Base-by-base conservation (phyloP, 2,888 invertebrate species). In the Cryptocheilus praepositus region DNA sequence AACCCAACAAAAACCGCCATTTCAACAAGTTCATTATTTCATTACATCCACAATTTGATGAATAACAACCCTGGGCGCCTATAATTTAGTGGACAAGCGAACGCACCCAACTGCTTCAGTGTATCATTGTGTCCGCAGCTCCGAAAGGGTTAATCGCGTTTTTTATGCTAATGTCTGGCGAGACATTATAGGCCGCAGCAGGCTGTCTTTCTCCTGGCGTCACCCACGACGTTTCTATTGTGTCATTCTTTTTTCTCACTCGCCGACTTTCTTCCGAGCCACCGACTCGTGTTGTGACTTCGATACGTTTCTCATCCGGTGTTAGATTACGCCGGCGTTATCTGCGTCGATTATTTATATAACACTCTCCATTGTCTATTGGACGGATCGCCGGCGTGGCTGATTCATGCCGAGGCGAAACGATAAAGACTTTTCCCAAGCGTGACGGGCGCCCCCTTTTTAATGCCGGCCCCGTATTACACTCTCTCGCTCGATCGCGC, bases 281-380 rank as follows among this genome's bases (percentile, higher is more conserved):
- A 18, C 21, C 44, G 52, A 21, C 44, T 58, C 51, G 54, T 86
- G 84, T 86, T 86, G 84, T 84, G 86, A 83, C 86, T 85, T 74
- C 76, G 78, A 74, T 70, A 66, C 67, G 66, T 69, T 77, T 84
- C 75, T 79, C 83, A 85, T 85, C 84, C 86, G 85, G 86, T 86
- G 82, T 86, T 73, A 73, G 75, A 80, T 86, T 84, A 81, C 83
- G 61, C 53, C 60, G 58, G 18, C 71, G 71, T 73, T 77, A 74
- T 76, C 76, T 68, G 67, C 66, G 70, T 55, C 79, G 79, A 85
- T 84, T 83, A 83, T 86, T 86, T 83, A 80, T 80, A 80, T 83
- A 86, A 87, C 85, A 86, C 76, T 81, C 77, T 74, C 81, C 83
- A 83, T 86, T 87, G 85, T 86, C 83, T 81, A 82, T 77, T 79